Evolutionary conservation across 2,888 invertebrate species (phyloP), one percentile per base, ranked within the genome.

Genomic region (Tipula vernalis): DNA sequence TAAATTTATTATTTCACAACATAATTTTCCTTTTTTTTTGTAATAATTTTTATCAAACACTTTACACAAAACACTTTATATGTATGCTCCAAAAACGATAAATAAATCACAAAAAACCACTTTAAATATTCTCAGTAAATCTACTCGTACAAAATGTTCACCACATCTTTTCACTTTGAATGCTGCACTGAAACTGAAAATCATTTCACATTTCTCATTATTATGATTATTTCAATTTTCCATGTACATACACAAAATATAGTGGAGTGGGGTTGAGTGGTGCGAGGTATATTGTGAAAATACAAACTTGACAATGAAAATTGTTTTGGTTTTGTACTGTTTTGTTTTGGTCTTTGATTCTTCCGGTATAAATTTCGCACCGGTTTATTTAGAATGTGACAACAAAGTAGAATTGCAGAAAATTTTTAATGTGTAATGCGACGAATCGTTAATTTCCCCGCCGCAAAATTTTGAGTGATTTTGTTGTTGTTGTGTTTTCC

Each of bases 281-380:
- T 28, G 28, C 28, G 28, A 28, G 28, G 1, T 39, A 39, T 6
- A 84, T n/a, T 39, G 28, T 28, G 2, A 28, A 28, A 28, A 28
- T 28, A 39, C 84, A 84, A 84, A 84, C 84, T 84, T 84, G 84
- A 84, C 84, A 84, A 39, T 84, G 84, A 84, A 84, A 84, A 36
- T 13, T 51, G 6, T 57, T 57, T 47, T 3, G 2, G 0, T 47
- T 51, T 13, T 51, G 3, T n/a, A 4, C 8, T 12, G 71, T 28
- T 71, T 51, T 71, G 71, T 71, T 71, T 71, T 71, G 71, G 12
- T 71, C 18, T 57, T 18, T 57, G 15, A 18, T 57, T 71, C 10
- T 71, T 71, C 71, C 71, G 71, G 71, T 71, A 71, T 28, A 71
- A 10, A 28, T 71, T 71, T 71, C 71, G 71, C 28, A 71, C 71